Conservation (phyloP, 2,888 invertebrate species). For the Hartigia nigra region DNA sequence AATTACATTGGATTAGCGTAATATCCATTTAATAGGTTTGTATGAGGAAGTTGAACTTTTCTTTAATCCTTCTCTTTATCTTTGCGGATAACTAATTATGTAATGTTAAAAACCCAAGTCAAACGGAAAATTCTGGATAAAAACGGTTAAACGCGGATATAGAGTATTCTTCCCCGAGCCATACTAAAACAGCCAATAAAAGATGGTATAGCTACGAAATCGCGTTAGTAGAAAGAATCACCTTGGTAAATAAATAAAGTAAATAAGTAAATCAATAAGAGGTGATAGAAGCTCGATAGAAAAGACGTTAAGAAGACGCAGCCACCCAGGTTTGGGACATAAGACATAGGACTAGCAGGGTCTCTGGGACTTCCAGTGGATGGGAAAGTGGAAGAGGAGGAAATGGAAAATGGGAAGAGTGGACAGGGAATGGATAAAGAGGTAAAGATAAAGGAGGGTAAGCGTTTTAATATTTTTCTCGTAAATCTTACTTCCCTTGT, state of each 20-base stretch:
- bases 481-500: conserved; percentile 47
- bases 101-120: neutral
- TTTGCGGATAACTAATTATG: neutral
- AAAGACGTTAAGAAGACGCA: neutral
- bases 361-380: neutral
- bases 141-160: neutral
- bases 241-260: neutral
- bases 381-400: neutral
- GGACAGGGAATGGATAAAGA: conserved; percentile 10
- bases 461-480: conserved; percentile 52
- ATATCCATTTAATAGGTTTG: neutral
- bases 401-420: neutral
- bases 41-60: neutral
- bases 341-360: neutral
- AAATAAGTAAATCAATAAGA: neutral
- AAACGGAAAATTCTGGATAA: neutral
- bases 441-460: neutral
- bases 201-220: neutral
- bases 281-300: neutral
- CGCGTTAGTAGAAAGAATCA: neutral
- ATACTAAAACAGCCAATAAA: neutral
- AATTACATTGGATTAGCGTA: neutral
- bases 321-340: neutral
- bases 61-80: neutral
- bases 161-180: neutral